Conservation (phyloP, 2,797 vertebrate genomes). For the Girardinus metallicus region DNA sequence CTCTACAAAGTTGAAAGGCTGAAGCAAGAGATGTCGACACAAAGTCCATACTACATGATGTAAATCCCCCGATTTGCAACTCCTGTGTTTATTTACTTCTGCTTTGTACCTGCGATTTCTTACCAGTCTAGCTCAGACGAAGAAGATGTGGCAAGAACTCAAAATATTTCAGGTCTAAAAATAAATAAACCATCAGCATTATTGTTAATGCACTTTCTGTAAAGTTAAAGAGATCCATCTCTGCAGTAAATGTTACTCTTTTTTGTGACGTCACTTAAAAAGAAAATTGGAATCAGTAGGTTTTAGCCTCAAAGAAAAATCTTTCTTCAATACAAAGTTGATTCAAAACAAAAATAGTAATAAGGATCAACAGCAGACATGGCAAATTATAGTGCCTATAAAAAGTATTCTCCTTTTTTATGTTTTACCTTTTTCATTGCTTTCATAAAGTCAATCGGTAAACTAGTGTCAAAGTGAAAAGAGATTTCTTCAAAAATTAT, state of each 20-base stretch:
- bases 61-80: neutral
- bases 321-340: neutral
- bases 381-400: neutral
- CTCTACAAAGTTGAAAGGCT: neutral
- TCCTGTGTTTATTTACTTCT: neutral
- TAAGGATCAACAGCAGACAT: neutral
- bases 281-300: neutral
- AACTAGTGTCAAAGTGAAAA: too few relatives aligned
- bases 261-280: neutral
- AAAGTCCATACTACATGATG: neutral
- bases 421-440: neutral
- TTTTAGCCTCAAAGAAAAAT: neutral
- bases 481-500: neutral
- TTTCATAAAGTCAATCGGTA: neutral
- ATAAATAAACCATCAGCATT: neutral
- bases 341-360: neutral
- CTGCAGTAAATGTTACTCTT: neutral
- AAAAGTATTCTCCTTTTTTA: neutral
- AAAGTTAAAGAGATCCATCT: neutral
- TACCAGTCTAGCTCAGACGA: neutral
- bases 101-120: neutral
- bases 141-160: neutral
- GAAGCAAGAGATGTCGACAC: neutral
- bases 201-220: neutral
- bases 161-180: neutral